A percentile compares a stretch with the other conserved stretches of the same genome.
Conservation (phyloP, 1,140 invertebrate genomes). For the Anadara kagoshimensis region DNA sequence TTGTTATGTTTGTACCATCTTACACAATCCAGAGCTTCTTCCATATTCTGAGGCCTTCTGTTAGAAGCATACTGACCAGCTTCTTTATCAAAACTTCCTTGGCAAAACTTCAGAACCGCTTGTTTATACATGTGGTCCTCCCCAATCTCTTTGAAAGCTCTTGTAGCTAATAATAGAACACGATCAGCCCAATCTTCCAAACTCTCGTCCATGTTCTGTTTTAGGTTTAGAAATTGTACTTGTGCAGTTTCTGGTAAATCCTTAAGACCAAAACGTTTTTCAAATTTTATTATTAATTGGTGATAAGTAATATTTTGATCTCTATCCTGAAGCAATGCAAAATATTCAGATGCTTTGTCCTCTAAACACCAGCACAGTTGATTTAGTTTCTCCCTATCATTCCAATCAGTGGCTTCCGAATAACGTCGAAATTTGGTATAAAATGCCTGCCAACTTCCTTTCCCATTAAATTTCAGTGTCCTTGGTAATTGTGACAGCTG, state of each 20-base stretch:
- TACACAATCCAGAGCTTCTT: conserved; percentile 5
- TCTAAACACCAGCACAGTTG: conserved; percentile 29
- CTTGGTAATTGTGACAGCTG: not conserved
- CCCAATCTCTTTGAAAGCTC: conserved; percentile 11
- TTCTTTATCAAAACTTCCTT: conserved; percentile 17
- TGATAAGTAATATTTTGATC: not conserved
- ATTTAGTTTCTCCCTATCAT: not conserved
- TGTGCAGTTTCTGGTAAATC: conserved; percentile 23
- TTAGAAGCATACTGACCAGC: conserved; percentile 17
- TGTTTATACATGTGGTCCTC: conserved; percentile 22
- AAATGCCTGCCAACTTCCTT: conserved; percentile 15
- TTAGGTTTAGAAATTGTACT: conserved; percentile 1
- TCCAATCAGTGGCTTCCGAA: not conserved
- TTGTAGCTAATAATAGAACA: conserved; percentile 12
- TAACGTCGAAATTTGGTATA: not conserved
- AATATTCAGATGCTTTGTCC: conserved; percentile 29
- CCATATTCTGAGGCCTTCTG: not conserved
- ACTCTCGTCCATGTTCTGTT: conserved; percentile 12
- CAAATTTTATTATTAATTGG: conserved; percentile 3
- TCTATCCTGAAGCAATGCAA: not conserved
- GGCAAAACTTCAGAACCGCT: conserved; percentile 15
- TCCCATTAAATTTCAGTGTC: not conserved
- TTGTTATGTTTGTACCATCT: not conserved
- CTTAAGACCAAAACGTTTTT: conserved; percentile 22
- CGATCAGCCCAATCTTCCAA: conserved; percentile 31